These are phyloP conservation scores for Lacerta viridis DNA, from an alignment of 2,797 vertebrate genomes.

Conservation along the genomic window DNA sequence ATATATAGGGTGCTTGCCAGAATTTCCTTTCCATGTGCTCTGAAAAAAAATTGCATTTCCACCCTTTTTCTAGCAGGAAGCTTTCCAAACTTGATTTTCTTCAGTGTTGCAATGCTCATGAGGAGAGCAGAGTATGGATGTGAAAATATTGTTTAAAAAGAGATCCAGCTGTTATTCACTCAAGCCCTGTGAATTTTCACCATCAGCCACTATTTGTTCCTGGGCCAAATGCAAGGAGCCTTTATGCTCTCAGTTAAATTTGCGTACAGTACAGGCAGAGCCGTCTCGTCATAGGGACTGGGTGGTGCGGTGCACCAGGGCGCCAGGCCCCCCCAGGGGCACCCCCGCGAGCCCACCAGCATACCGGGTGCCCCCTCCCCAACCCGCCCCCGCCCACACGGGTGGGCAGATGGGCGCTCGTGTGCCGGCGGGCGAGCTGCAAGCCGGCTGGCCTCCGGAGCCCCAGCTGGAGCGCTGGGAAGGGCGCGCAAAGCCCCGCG, in stretches of 20 bases:
- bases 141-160: neutral
- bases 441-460: no score
- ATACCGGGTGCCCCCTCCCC: no score
- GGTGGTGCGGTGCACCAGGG: no score
- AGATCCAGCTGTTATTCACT: neutral
- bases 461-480: no score
- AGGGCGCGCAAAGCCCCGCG: no score
- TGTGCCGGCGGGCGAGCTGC: no score
- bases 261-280: no score
- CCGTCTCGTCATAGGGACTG: no score
- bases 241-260: neutral
- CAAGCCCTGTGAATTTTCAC: neutral
- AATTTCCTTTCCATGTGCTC: neutral
- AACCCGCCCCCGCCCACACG: no score
- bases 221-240: neutral
- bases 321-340: no score
- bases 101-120: constrained; percentile 43
- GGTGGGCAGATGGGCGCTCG: no score
- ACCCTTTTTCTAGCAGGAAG: constrained; percentile 42
- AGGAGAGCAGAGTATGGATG: constrained; percentile 27
- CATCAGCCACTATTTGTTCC: neutral
- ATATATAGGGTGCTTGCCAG: constrained; percentile 33
- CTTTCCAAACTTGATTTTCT: constrained; percentile 39
- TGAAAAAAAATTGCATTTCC: constrained; percentile 46
- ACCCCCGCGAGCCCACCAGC: no score